Base-by-base conservation (phyloP, 2,888 invertebrate species). In the Calameuta filiformis region DNA sequence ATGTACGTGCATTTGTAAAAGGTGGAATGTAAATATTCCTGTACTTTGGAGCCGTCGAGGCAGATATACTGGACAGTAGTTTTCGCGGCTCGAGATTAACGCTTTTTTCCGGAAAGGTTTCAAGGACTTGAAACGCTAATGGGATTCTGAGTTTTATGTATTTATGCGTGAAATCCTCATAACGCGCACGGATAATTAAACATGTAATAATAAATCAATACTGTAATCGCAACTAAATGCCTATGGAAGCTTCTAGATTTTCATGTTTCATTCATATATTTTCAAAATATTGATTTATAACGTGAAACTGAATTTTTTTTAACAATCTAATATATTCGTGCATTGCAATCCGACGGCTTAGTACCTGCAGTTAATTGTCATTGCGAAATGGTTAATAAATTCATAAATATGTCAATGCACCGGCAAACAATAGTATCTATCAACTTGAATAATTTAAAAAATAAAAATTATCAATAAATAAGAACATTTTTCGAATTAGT, bases 1-100 rank as follows among this genome's bases (percentile, higher is more conserved):
- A 91, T 91, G 90, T 89, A 86, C 85, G 85, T 83, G 85, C 89
- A 90, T 90, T 91, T 91, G 89, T 89, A 88, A 89, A 87, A 77
- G 80, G 80, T 23, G 78, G 76, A 78, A 78, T 85, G 88, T 85
- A 86, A 87, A 85, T 85, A 86, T 87, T 83, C 84, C 85, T 79
- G 83, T 81, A 80, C 82, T 79, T 77, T 74, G 73, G 71, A 73
- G 12, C 56, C 56, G 56, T 56, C 56, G 56, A 56, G 35, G 73
- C n/a, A 35, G 73, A 73, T 34, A 73, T 73, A 73, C 35, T 73
- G 34, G 34, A 34, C 56, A 56, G 56, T 56, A 56, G 56, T 23
- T 56, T 56, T 56, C 56, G 56, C 56, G 23, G 23, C 9, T 23
- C 23, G 56, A 56, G 56, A 56, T 56, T 56, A 56, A 56, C 56